Conservation (phyloP, 2,113 vertebrate species). For the Odontesthes bonariensis region DNA sequence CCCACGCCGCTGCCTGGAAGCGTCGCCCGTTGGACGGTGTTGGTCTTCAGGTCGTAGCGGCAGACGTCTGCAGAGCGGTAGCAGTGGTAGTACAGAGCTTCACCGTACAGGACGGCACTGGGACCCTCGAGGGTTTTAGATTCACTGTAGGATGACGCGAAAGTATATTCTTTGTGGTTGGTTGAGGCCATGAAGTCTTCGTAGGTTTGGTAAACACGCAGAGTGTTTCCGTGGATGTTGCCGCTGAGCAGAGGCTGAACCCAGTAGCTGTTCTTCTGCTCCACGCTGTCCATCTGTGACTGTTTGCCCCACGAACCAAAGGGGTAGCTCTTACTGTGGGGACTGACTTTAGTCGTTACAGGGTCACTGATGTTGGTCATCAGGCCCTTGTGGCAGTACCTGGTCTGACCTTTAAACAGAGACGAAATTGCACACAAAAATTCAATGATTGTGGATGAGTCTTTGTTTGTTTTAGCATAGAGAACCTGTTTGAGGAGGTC, state of each 20-base stretch:
- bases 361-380: conserved; percentile 86
- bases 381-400: conserved; percentile 64
- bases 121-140: conserved; percentile 81
- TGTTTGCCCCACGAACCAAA: conserved; percentile 90
- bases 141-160: conserved; percentile 46
- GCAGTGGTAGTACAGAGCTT: conserved; percentile 85
- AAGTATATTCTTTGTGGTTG: conserved; percentile 18
- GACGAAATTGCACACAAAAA: background rate
- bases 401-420: conserved; percentile 45
- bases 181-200: conserved; percentile 85
- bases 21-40: conserved; percentile 9
- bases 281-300: conserved; percentile 45
- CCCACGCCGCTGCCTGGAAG: conserved; percentile 81
- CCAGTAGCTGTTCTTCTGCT: conserved; percentile 82
- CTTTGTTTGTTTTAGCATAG: no score
- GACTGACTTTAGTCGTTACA: conserved; percentile 84
- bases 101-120: conserved; percentile 83
- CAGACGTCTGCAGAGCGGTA: conserved; percentile 65
- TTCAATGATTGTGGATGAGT: background rate
- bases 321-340: conserved; percentile 81
- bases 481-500: no score
- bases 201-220: conserved; percentile 80
- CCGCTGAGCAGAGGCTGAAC: conserved; percentile 81
- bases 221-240: conserved; percentile 70
- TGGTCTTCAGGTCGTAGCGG: conserved; percentile 65